Evolutionary conservation across 2,888 invertebrate species (phyloP).

Genomic region (Philopedon plagiatum): DNA sequence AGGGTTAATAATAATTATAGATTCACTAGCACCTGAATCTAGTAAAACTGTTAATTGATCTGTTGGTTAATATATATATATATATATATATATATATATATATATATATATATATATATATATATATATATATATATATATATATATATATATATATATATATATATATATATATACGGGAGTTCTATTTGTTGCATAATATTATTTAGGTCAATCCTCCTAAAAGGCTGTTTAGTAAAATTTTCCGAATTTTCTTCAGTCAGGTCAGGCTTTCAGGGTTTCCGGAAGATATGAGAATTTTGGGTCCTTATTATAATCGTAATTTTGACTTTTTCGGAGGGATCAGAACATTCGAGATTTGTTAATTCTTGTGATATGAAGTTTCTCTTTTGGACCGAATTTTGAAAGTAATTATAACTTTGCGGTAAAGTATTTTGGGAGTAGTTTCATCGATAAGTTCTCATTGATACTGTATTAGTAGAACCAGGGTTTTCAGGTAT

Average conservation of each 20-base stretch:
- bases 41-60: conserved; percentile 2
- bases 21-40: conserved; percentile 20
- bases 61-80: neutral
- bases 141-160: no score
- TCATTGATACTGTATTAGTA: neutral
- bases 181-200: conserved; percentile 22
- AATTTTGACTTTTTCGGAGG: neutral
- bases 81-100: no score
- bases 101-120: no score
- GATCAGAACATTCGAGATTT: neutral
- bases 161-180: neutral
- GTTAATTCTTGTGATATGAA: neutral
- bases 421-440: neutral
- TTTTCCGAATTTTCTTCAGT: conserved; percentile 21
- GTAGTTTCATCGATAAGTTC: neutral
- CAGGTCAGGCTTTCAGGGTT: neutral
- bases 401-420: neutral
- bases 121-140: no score
- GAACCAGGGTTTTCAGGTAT: neutral
- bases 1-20: conserved; percentile 18
- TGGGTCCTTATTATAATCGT: neutral
- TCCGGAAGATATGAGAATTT: neutral
- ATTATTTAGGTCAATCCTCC: conserved; percentile 27
- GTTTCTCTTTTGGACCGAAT: neutral
- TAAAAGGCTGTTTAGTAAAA: conserved; percentile 17